Percentiles rank a stretch among this genome's conserved stretches.
Conservation (phyloP, 2,888 invertebrate species). For the Iselma pallidipennis region DNA sequence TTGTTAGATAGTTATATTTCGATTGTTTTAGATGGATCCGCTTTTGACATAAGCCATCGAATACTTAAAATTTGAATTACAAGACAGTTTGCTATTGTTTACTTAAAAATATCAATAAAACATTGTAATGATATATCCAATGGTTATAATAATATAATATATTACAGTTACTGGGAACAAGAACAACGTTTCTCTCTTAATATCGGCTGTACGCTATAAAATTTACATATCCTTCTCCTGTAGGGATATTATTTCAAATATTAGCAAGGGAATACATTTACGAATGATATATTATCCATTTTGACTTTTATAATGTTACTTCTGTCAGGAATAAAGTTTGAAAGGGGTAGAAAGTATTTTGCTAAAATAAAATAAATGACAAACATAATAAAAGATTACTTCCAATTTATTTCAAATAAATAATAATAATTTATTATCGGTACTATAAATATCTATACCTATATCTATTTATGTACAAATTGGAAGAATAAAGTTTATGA, state of each 20-base stretch:
- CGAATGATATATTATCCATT: conserved; percentile 33
- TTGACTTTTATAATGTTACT: conserved; percentile 39
- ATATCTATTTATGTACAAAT: too few relatives aligned
- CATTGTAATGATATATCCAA: too few relatives aligned
- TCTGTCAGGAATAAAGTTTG: not conserved
- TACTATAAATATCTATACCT: too few relatives aligned
- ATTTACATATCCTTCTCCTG: conserved; percentile 23
- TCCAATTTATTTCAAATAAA: too few relatives aligned
- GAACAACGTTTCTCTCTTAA: conserved; percentile 5
- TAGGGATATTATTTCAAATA: conserved; percentile 35
- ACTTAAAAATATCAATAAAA: not conserved
- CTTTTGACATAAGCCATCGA: too few relatives aligned
- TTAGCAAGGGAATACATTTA: conserved; percentile 36
- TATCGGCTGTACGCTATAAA: conserved; percentile 15
- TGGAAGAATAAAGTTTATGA: conserved; percentile 40
- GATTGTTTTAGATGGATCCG: too few relatives aligned
- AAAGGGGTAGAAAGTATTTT: too few relatives aligned
- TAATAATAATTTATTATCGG: too few relatives aligned
- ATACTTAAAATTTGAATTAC: too few relatives aligned
- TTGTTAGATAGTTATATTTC: conserved; percentile 24
- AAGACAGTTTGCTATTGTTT: not conserved
- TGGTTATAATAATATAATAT: too few relatives aligned
- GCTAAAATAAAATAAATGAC: too few relatives aligned
- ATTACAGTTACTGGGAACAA: not conserved
- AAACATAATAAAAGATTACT: too few relatives aligned